Evolutionary conservation across 1,140 invertebrate species (phyloP).

Genomic region (Nasonia giraulti): DNA sequence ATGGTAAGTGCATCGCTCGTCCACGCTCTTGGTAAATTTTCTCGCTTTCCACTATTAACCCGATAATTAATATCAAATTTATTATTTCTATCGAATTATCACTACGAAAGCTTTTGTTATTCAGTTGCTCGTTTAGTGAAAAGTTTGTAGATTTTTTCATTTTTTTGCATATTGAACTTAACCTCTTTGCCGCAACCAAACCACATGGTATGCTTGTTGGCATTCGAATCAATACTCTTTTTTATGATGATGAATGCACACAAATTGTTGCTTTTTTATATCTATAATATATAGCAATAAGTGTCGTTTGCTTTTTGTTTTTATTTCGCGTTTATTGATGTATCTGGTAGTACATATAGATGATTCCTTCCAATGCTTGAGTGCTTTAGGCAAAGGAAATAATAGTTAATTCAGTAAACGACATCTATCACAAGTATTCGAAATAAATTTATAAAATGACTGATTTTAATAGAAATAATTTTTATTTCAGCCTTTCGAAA

Average conservation of each 20-base stretch:
- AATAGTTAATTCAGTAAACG: neutral
- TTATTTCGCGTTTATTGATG: too few species aligned
- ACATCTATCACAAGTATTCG: neutral
- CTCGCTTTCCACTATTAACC: neutral
- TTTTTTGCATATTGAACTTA: conserved; percentile 6
- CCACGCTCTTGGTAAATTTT: conserved; percentile 21
- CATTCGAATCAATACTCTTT: neutral
- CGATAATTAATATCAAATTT: neutral
- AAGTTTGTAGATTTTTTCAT: conserved; percentile 1
- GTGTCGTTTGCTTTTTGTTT: too few species aligned
- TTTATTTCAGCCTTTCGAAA: conserved; percentile 85
- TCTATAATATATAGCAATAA: too few species aligned
- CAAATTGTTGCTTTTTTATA: neutral
- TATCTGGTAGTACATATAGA: too few species aligned
- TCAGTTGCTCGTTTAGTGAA: neutral
- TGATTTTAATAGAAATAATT: neutral
- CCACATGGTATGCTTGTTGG: conserved; percentile 32
- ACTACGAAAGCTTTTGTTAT: neutral
- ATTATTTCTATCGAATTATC: neutral
- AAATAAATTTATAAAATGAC: neutral
- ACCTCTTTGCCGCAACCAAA: conserved; percentile 5
- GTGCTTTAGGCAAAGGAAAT: neutral
- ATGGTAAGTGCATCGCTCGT: conserved; percentile 60
- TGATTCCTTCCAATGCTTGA: too few species aligned
- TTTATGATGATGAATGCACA: neutral